Conservation (phyloP, 2,888 invertebrate species). For the Cistogaster globosa region DNA sequence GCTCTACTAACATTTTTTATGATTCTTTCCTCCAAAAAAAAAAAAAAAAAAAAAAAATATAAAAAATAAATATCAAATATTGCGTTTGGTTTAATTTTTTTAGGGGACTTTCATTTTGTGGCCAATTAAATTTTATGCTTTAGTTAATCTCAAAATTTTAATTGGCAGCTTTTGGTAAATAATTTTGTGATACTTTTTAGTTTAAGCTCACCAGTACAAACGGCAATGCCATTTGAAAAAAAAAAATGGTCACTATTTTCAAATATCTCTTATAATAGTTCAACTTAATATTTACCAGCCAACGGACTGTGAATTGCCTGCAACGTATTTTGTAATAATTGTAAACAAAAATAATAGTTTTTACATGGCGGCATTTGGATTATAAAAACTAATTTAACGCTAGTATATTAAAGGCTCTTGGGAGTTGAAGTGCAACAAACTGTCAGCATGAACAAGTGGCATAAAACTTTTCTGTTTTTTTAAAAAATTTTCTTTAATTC, state of each 20-base stretch:
- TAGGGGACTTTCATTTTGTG: constrained; percentile 38
- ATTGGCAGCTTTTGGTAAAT: constrained; percentile 49
- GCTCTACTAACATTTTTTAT: constrained; percentile 15
- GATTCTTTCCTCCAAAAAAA: background rate
- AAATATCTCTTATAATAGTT: background rate
- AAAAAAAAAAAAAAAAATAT: no score
- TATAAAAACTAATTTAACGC: constrained; percentile 16
- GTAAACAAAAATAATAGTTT: background rate
- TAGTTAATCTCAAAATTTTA: constrained; percentile 67
- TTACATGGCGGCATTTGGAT: background rate
- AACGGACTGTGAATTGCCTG: background rate
- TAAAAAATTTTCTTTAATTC: background rate
- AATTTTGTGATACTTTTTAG: constrained; percentile 33
- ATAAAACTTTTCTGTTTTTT: constrained; percentile 5
- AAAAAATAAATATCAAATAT: no score
- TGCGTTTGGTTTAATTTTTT: constrained; percentile 22
- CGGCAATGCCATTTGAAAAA: constrained; percentile 29
- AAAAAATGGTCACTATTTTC: constrained; percentile 5
- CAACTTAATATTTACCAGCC: background rate
- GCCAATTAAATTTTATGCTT: constrained; percentile 69
- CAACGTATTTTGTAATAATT: constrained; percentile 25
- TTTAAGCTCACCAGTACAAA: constrained; percentile 36
- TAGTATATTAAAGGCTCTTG: constrained; percentile 5
- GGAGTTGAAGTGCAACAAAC: constrained; percentile 7
- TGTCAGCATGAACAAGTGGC: constrained; percentile 6